Conservation (phyloP, 2,113 vertebrate genomes). For the Paradoxurus hermaphroditus region DNA sequence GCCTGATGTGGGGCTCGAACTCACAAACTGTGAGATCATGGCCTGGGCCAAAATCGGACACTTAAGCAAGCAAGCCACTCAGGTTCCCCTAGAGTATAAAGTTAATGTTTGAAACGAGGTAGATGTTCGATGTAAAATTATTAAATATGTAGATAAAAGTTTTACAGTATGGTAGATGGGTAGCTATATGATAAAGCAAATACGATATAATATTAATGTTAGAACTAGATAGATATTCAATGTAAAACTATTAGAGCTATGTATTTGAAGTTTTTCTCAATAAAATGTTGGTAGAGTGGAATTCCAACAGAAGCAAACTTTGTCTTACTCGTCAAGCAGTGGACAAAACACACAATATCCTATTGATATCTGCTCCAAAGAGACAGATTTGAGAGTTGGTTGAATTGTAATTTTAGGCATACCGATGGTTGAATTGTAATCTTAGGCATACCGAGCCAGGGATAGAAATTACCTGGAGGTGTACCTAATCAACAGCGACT, state of each 20-base stretch:
- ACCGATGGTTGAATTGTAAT: background rate
- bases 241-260: background rate
- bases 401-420: constrained; percentile 29
- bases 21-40: too few relatives aligned
- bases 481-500: background rate
- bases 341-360: background rate
- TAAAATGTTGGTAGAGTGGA: background rate
- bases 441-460: background rate
- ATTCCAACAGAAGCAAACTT: background rate
- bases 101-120: background rate
- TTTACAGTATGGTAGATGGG: background rate
- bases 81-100: too few relatives aligned
- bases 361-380: background rate
- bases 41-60: too few relatives aligned
- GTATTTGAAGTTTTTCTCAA: background rate
- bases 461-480: background rate
- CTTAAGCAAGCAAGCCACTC: too few relatives aligned
- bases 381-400: background rate
- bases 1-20: too few relatives aligned
- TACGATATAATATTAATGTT: background rate
- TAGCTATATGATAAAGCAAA: background rate
- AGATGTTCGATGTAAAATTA: background rate
- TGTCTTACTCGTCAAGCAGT: background rate
- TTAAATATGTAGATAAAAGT: background rate
- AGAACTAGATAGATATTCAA: background rate